Percentiles rank a stretch among this genome's conserved stretches.
Conservation (phyloP, 1,140 invertebrate genomes). For the Linepithema humile region DNA sequence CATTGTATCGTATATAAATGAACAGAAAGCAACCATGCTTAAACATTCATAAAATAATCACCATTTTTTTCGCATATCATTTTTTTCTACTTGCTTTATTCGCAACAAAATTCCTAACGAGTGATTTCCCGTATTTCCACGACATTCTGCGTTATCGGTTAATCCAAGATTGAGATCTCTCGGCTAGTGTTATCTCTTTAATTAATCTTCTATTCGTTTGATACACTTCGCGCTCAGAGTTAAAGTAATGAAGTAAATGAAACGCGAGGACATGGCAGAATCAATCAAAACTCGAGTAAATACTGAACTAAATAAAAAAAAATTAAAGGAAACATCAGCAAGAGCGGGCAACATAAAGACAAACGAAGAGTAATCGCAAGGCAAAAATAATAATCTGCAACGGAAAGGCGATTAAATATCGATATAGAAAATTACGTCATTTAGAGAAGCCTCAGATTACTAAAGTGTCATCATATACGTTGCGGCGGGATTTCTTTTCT, state of each 20-base stretch:
- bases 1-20: background rate
- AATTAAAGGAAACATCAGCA: conserved; percentile 65
- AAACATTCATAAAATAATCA: conserved; percentile 11
- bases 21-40: conserved; percentile 3
- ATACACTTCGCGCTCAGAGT: conserved; percentile 11
- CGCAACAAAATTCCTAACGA: conserved; percentile 4
- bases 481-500: conserved; percentile 75
- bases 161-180: conserved; percentile 14
- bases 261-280: conserved; percentile 71
- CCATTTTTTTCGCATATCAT: background rate
- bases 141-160: background rate
- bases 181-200: conserved; percentile 18
- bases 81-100: conserved; percentile 14
- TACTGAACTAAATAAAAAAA: conserved; percentile 56
- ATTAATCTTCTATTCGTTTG: background rate
- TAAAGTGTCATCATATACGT: conserved; percentile 81
- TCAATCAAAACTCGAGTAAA: conserved; percentile 67
- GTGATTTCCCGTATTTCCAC: background rate
- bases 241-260: conserved; percentile 64
- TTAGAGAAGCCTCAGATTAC: conserved; percentile 83
- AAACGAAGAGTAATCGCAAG: conserved; percentile 59
- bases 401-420: conserved; percentile 57
- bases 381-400: conserved; percentile 51
- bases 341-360: conserved; percentile 77
- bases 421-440: conserved; percentile 52